phyloP scores from a whole-genome alignment of 2,888 invertebrate species.

The Philereme transversata region DNA sequence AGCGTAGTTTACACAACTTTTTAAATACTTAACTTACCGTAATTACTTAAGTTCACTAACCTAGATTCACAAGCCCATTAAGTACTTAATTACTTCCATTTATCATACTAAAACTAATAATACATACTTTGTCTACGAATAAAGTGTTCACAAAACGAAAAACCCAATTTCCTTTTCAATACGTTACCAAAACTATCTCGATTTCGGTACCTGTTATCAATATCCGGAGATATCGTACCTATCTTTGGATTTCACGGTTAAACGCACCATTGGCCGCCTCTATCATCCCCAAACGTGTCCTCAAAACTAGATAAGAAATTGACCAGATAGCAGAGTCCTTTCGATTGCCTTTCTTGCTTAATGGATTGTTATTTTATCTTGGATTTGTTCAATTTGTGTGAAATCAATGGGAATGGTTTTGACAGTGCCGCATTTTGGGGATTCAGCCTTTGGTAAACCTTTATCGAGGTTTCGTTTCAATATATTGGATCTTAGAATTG shows the following conservation, averaged over 20 bases:
- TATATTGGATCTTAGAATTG: slow-evolving; percentile 4
- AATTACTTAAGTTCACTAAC: no score
- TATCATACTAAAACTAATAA: no score
- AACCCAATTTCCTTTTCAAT: slow-evolving; percentile 56
- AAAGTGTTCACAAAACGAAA: slow-evolving; percentile 47
- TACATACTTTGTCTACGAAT: slow-evolving; percentile 1
- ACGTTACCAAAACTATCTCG: slow-evolving; percentile 69
- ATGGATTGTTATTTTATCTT: slow-evolving; percentile 49
- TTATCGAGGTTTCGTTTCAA: slow-evolving; percentile 12
- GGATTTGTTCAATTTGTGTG: slow-evolving; percentile 41
- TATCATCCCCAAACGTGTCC: slow-evolving; percentile 65
- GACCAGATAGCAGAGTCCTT: slow-evolving; percentile 67
- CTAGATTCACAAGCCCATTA: no score
- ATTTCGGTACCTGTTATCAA: slow-evolving; percentile 75
- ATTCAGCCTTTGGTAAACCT: slow-evolving; percentile 5
- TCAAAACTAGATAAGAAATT: slow-evolving; percentile 75
- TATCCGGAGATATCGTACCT: slow-evolving; percentile 71
- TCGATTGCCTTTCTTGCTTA: slow-evolving; percentile 49
- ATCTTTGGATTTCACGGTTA: slow-evolving; percentile 81
- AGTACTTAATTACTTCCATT: no score
- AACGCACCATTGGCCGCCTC: slow-evolving; percentile 72
- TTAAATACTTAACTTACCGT: no score
- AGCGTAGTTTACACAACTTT: no score
- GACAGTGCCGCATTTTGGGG: slow-evolving; percentile 25
- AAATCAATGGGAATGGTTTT: slow-evolving; percentile 40